Conservation (phyloP, 2,888 invertebrate species). For the Synergus laeviventris region DNA sequence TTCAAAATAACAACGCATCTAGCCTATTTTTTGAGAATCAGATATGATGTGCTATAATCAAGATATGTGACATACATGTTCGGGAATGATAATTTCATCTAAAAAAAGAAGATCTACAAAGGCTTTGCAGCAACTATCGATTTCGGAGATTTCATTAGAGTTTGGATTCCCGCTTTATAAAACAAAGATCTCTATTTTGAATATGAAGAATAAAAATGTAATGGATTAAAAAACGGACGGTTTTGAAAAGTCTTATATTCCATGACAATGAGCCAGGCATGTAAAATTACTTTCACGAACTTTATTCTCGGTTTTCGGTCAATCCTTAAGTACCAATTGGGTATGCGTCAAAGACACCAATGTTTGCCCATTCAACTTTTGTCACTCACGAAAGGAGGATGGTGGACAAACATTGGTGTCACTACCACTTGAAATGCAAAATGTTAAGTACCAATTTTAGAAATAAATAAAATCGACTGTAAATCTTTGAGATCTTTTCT, state of each 20-base stretch:
- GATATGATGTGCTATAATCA: constrained; percentile 57
- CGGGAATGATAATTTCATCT: constrained; percentile 52
- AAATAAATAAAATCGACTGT: background rate
- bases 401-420: background rate
- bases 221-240: constrained; percentile 32
- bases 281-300: constrained; percentile 19
- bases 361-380: background rate
- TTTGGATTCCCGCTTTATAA: background rate
- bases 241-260: constrained; percentile 32
- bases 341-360: background rate
- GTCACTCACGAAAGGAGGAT: too few relatives aligned
- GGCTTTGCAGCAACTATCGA: constrained; percentile 46
- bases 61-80: constrained; percentile 57
- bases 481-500: constrained; percentile 51
- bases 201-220: background rate
- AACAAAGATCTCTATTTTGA: background rate
- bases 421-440: constrained; percentile 32
- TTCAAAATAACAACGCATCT: constrained; percentile 7
- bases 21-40: constrained; percentile 49
- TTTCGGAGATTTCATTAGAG: background rate
- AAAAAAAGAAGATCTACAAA: constrained; percentile 53
- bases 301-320: background rate
- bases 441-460: constrained; percentile 6
- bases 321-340: constrained; percentile 1
- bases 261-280: background rate